Evolutionary conservation across 2,113 vertebrate genomes (phyloP).

Genomic region (Bos taurus): DNA sequence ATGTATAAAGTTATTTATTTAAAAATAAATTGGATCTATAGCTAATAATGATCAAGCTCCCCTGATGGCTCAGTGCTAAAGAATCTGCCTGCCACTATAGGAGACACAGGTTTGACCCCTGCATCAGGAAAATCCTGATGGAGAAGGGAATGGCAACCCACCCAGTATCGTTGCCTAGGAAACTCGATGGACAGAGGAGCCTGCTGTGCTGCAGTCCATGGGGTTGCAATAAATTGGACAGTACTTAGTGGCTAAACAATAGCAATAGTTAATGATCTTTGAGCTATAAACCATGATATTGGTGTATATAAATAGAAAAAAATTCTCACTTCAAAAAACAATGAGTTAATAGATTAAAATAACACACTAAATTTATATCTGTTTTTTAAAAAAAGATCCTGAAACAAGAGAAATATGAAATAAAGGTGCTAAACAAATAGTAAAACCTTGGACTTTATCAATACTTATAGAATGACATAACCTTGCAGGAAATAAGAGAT

Average conservation of each 20-base stretch:
- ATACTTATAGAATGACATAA: background rate
- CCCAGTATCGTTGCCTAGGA: background rate
- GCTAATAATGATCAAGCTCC: background rate
- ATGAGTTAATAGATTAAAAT: background rate
- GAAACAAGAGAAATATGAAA: background rate
- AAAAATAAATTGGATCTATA: background rate
- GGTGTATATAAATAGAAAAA: background rate
- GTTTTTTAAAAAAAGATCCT: background rate
- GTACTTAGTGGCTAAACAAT: background rate
- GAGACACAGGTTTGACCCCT: background rate
- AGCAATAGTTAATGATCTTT: background rate
- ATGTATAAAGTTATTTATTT: background rate
- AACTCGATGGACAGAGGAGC: background rate
- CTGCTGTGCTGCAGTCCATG: too few relatives aligned
- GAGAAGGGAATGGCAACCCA: background rate
- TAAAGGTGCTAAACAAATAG: background rate
- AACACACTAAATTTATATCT: background rate
- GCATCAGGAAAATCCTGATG: background rate
- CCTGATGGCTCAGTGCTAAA: background rate
- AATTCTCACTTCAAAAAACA: background rate
- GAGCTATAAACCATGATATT: background rate
- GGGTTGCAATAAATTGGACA: too few relatives aligned
- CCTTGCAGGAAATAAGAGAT: background rate
- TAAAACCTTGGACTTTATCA: background rate
- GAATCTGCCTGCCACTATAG: background rate